These are phyloP conservation scores for Eupithecia dodoneata DNA, from an alignment of 2,888 invertebrate species.

Conservation along the genomic window DNA sequence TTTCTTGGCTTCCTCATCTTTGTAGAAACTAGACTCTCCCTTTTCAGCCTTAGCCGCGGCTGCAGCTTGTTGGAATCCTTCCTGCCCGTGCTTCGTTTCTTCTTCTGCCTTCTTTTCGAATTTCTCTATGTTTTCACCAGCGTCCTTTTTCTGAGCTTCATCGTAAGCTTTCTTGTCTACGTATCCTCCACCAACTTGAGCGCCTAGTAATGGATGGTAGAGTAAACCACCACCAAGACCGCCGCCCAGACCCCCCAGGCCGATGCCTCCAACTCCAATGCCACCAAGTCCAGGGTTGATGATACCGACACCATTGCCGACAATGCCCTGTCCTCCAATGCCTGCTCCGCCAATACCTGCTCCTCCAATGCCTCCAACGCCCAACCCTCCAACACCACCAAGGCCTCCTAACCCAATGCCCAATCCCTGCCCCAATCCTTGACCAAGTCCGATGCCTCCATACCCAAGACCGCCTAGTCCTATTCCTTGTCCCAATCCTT, in stretches of 20 bases:
- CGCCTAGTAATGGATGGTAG: slow-evolving; percentile 70
- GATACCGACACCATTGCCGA: slow-evolving; percentile 56
- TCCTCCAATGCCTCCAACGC: slow-evolving; percentile 56
- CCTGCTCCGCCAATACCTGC: slow-evolving; percentile 54
- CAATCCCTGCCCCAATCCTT: slow-evolving; percentile 51
- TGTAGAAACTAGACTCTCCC: slow-evolving; percentile 80
- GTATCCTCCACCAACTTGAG: slow-evolving; percentile 77
- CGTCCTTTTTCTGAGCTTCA: slow-evolving; percentile 83
- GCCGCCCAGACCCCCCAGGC: slow-evolving; percentile 52
- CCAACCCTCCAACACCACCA: slow-evolving; percentile 51
- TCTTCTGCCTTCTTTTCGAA: slow-evolving; percentile 82
- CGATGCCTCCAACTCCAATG: slow-evolving; percentile 64
- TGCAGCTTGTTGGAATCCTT: slow-evolving; percentile 82
- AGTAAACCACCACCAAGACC: slow-evolving; percentile 66
- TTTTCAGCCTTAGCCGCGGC: slow-evolving; percentile 83
- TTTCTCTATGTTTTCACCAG: slow-evolving; percentile 82
- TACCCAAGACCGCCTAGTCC: slow-evolving; percentile 49
- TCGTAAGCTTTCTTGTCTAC: slow-evolving; percentile 84
- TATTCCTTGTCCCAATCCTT: slow-evolving; percentile 48
- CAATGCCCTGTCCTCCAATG: slow-evolving; percentile 55
- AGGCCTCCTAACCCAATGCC: slow-evolving; percentile 53
- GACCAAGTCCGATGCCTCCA: slow-evolving; percentile 53
- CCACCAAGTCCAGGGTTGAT: slow-evolving; percentile 68
- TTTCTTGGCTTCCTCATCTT: slow-evolving; percentile 83
- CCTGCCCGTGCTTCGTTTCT: slow-evolving; percentile 82